Evolutionary conservation across 2,113 vertebrate species (phyloP).

Genomic region (Mustelus asterias): DNA sequence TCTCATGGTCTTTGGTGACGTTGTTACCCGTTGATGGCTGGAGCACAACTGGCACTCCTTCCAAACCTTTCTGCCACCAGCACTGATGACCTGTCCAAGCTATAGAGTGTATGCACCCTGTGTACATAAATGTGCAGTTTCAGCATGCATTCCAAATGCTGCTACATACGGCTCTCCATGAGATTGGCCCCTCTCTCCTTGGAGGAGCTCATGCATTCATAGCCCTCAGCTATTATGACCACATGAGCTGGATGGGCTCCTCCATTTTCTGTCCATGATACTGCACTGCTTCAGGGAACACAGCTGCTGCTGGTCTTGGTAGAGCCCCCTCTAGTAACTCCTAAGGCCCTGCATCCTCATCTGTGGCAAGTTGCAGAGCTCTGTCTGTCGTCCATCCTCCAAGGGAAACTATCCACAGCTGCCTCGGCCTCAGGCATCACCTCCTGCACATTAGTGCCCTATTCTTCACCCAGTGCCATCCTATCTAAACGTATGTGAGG

Average conservation of each 20-base stretch:
- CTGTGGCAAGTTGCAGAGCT: background rate
- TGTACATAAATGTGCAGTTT: background rate
- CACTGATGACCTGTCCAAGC: background rate
- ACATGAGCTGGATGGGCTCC: background rate
- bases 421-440: no score
- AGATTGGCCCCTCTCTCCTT: background rate
- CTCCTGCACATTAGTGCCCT: no score
- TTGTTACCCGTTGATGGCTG: background rate
- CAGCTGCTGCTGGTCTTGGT: background rate
- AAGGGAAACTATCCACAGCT: no score
- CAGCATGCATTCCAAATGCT: background rate
- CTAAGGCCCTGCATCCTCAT: no score
- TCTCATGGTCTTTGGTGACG: no score
- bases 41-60: background rate
- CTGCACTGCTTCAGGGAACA: background rate
- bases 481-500: no score
- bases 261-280: background rate
- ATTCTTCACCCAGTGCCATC: no score
- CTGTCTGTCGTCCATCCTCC: background rate
- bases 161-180: no score
- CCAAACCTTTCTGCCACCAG: background rate
- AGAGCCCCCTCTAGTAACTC: background rate
- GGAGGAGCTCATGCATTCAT: background rate
- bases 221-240: background rate
- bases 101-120: background rate